Percentiles rank a stretch among this genome's conserved stretches.
These are phyloP conservation scores for Ispidina lecontei DNA, from an alignment of 2,797 vertebrate genomes.

Conservation along the genomic window DNA sequence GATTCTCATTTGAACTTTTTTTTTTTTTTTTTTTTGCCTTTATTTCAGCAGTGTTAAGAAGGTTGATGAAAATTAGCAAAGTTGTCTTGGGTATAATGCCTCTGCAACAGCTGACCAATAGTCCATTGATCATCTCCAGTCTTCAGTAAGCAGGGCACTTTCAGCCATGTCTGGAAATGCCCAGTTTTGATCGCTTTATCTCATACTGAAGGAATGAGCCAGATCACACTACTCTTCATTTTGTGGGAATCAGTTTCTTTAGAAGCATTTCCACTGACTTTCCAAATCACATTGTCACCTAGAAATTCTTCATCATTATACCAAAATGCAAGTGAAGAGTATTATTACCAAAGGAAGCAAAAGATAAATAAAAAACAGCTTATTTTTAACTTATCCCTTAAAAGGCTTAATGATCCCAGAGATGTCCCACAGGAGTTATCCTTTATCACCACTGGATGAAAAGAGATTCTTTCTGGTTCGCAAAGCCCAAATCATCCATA, in stretches of 20 bases:
- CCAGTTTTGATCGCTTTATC: neutral
- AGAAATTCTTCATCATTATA: neutral
- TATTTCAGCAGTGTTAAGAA: neutral
- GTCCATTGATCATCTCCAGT: neutral
- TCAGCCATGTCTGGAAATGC: neutral
- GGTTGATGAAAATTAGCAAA: neutral
- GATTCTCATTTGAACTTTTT: neutral
- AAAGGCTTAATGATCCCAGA: neutral
- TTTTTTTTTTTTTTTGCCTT: neutral
- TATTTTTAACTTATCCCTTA: slow-evolving; percentile 17
- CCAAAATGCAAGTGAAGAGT: neutral
- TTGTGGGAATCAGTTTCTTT: neutral
- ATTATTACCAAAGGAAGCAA: neutral
- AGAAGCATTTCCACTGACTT: neutral
- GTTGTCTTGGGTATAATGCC: neutral
- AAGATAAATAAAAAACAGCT: neutral
- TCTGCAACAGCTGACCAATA: neutral
- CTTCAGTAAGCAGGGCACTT: neutral
- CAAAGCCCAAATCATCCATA: slow-evolving; percentile 23
- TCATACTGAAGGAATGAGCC: neutral
- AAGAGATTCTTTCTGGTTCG: neutral
- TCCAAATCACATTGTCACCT: neutral
- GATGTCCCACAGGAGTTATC: neutral
- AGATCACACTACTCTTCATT: neutral
- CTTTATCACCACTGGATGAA: neutral